These are phyloP conservation scores for Petrocephalus microphthalmus DNA, from an alignment of 2,113 vertebrate genomes.

Conservation along the genomic window DNA sequence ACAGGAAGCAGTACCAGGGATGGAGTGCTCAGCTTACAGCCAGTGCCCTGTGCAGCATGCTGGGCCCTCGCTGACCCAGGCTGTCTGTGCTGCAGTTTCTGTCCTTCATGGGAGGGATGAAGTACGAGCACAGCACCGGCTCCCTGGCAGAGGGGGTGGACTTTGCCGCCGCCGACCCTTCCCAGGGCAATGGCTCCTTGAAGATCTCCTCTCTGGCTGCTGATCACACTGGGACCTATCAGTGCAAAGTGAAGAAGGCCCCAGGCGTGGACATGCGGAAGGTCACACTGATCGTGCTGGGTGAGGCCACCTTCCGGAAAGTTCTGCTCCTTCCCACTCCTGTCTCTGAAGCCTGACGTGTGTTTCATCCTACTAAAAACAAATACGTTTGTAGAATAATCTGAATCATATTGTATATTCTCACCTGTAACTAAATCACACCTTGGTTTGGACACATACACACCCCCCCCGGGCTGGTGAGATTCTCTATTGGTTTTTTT, in stretches of 20 bases:
- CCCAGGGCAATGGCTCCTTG: slow-evolving; percentile 76
- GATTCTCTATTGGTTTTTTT: neutral
- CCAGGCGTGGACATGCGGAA: slow-evolving; percentile 71
- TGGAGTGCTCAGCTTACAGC: neutral
- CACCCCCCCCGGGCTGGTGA: neutral
- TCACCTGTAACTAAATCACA: neutral
- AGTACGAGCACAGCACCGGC: slow-evolving; percentile 54
- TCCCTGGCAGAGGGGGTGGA: slow-evolving; percentile 58
- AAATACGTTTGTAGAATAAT: neutral
- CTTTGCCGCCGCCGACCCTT: slow-evolving; percentile 69
- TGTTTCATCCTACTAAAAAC: neutral
- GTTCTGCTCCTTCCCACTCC: neutral
- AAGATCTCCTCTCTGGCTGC: slow-evolving; percentile 61
- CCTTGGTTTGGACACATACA: neutral
- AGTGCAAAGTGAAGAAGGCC: slow-evolving; percentile 84
- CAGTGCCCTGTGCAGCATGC: too few relatives aligned
- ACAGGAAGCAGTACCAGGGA: neutral
- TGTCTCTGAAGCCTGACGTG: too few relatives aligned
- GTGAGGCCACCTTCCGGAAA: slow-evolving; percentile 45
- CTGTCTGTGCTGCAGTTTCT: slow-evolving; percentile 55
- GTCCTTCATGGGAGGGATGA: slow-evolving; percentile 64
- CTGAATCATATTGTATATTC: neutral
- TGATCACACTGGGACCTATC: slow-evolving; percentile 71
- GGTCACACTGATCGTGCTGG: slow-evolving; percentile 72
- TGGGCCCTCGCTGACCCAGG: neutral